Base-by-base conservation (phyloP, 2,797 vertebrate genomes). In the Sebastes nivosus region DNA sequence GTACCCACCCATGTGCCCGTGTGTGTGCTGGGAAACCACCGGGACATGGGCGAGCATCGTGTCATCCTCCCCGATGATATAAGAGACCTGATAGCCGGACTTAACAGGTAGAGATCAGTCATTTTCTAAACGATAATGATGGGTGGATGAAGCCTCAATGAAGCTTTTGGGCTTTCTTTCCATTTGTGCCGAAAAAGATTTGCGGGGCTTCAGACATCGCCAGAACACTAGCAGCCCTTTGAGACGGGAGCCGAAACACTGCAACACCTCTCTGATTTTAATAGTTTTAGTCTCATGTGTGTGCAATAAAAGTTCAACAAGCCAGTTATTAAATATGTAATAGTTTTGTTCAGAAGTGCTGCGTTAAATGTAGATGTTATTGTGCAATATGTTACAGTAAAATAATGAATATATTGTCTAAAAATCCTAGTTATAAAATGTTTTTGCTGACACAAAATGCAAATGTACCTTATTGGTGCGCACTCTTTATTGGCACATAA, bases 41-140 rank as follows among this genome's bases (percentile, higher is more conserved):
- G 99, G 0, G 99, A 99, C 94, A 99, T 99, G 99, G 99, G 98
- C 0, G 98, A 99, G 84, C 99, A 99, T 85, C 95, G 99, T 0
- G 97, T 99, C 81, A 96, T 99, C 79, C 95, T 99, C 61, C 98
- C 99, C 0, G 95, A 98, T 0, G 98, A 99, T 0, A 98, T 99
- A 79, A 95, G 97, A 24, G 96, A 97, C 73, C 96, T 98, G 84
- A 97, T 99, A 1, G 94, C 96, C 69, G 95, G 94, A 76, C 95
- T 99, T 2, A 97, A 99, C 96, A 97, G 99, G 99, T 99, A 72
- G 68, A 63, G 18, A 38, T 32, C 46, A 78, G 27, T 2, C 0
- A 20, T 29, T 36, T 1, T 22, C 18, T 63, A 22, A 54, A 72
- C 3, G 3, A 0, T 69, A 18, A 14, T 14, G 30, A 57, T 0